Evolutionary conservation across 2,797 vertebrate species (phyloP), one percentile per base, ranked within the genome.

Genomic region (Chelmon rostratus): DNA sequence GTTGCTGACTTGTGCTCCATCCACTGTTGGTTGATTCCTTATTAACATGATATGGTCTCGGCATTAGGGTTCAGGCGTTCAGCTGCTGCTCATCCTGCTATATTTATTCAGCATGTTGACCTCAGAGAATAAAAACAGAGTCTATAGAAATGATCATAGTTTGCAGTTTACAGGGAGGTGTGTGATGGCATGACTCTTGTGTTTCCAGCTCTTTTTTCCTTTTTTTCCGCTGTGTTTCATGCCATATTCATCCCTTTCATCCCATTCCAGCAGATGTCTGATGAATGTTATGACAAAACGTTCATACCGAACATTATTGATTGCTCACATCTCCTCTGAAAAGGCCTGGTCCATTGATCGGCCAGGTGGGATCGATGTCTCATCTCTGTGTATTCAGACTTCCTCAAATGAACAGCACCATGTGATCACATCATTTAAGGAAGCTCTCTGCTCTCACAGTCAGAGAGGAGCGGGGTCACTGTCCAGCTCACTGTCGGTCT

Each of bases 361-460:
- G 75, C 78, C 85, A 89, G 91, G 92, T 92, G 89, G 84, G 90
- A 93, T 94, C 92, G 73, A 93, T 93, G 91, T 89, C 89, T 92
- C 88, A 93, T 94, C 90, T 90, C 81, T 78, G 88, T 83, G 89
- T 86, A 91, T 93, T 94, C 87, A 88, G 92, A 91, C 92, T 88
- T 93, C 87, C 86, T 92, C 71, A 89, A 91, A 92, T 87, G 88
- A 90, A 89, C 80, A 56, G 82, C 73, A 37, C 66, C 89, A 88
- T 88, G 89, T 93, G 92, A 92, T 92, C 68, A 46, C 56, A 72
- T 85, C 67, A 79, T 92, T 92, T 92, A 81, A 88, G 87, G 90
- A 93, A 88, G 79, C 81, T 57, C 82, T 79, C 40, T 54, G 78
- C 71, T 81, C 53, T 84, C 81, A 74, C 83, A 85, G 77, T 40